Evolutionary conservation across 2,113 vertebrate species (phyloP).

Genomic region (Lonchura striata): DNA sequence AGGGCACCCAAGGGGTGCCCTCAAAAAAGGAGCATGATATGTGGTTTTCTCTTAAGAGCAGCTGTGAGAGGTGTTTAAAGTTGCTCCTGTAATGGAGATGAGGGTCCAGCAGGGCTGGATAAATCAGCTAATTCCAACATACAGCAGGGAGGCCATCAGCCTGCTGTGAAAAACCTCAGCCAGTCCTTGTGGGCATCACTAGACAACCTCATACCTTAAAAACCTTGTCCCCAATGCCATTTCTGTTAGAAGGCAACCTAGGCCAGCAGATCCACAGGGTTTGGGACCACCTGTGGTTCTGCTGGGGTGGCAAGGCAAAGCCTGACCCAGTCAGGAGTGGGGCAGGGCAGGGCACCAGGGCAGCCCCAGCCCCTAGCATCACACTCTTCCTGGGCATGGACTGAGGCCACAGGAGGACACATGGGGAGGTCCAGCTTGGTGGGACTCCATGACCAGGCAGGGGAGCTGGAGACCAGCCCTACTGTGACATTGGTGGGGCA

Average conservation of each 20-base stretch:
- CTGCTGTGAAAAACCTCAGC: neutral
- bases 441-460: neutral
- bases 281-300: accelerated
- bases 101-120: accelerated
- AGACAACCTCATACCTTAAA: neutral
- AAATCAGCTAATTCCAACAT: neutral
- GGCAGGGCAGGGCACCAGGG: neutral
- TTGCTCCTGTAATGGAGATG: neutral
- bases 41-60: neutral
- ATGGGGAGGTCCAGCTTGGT: no score
- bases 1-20: neutral
- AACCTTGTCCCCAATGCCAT: neutral
- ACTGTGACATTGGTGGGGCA: accelerated
- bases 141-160: neutral
- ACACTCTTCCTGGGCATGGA: accelerated
- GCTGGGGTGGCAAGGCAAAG: neutral
- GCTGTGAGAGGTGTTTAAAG: neutral
- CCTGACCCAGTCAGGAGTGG: neutral
- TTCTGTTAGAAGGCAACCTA: neutral
- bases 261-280: neutral
- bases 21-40: neutral
- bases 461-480: neutral
- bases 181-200: neutral
- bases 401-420: neutral
- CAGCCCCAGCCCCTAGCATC: neutral